Base-by-base conservation (phyloP, 2,888 invertebrate species). In the Amphiduros pacificus region DNA sequence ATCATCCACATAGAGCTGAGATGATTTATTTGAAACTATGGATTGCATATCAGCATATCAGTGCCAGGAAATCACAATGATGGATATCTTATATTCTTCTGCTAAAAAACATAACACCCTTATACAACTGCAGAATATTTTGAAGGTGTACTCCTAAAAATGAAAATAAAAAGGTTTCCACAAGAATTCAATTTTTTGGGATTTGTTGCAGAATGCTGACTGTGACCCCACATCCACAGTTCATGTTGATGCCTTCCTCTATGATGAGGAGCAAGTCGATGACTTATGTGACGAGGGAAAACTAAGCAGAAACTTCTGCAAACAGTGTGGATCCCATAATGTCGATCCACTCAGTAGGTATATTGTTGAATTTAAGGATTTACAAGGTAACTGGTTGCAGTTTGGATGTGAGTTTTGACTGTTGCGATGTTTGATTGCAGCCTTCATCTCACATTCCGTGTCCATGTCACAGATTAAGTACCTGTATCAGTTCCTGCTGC, bases 241-340 rank as follows among this genome's bases (percentile, higher is more conserved):
- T 17, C 88, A 89, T 78, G 85, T 90, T 0, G 90, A 90, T 82
- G 88, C 87, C 48, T 90, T 90, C 74, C 83, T 90, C 0, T 90
- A 88, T 83, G 87, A 88, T 70, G 88, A 89, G 64, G 85, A 86
- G 20, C 85, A 87, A 64, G 81, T 89, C 14, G 87, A 89, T 55
- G 77, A 83, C n/a, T 75, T 87, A n/a, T 84, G 83, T 41, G 84
- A 85, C 49, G 78, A 83, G 26, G 86, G 85, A 28, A 75, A 82
- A 67, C 63, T 88, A 41, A 77, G 81, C 41, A 79, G 85, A 62
- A 82, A 84, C 65, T 87, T 85, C 73, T 88, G 88, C 72, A 68
- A 71, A 17, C 74, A 84, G 26, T 88, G 88, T 77, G 83, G 83
- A n/a, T 86, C 86, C 0, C 79, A 79, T 48, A 80, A 86, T 61